These are phyloP conservation scores for Willisornis vidua DNA, from an alignment of 2,113 vertebrate genomes.

Conservation along the genomic window DNA sequence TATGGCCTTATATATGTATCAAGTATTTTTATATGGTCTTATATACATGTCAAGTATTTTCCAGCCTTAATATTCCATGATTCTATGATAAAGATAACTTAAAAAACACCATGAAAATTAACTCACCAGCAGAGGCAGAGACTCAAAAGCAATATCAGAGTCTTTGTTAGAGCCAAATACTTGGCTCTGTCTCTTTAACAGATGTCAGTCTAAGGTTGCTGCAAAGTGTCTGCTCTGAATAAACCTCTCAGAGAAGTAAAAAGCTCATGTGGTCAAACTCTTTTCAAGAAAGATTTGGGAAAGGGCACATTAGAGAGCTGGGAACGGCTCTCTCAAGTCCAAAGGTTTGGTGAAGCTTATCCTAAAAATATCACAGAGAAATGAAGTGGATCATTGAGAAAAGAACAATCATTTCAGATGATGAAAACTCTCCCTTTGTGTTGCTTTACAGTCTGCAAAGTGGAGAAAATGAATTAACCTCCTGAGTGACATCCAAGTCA, in stretches of 20 bases:
- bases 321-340: not conserved
- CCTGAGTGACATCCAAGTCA: not conserved
- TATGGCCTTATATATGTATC: no score
- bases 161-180: not conserved
- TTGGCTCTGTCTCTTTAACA: not conserved
- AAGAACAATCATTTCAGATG: not conserved
- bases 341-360: not conserved
- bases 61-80: not conserved
- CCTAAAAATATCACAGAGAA: not conserved
- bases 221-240: not conserved
- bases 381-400: fast-evolving
- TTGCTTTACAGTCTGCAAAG: not conserved
- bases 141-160: not conserved
- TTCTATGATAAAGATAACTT: not conserved
- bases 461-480: slow-evolving; percentile 22
- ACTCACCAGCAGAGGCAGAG: not conserved
- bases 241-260: not conserved
- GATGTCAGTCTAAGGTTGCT: not conserved
- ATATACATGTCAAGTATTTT: not conserved
- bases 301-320: not conserved
- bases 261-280: not conserved
- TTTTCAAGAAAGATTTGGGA: not conserved
- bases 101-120: not conserved
- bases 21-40: no score
- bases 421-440: not conserved